Base-by-base conservation (phyloP, 2,888 invertebrate species). In the Noctua janthina region DNA sequence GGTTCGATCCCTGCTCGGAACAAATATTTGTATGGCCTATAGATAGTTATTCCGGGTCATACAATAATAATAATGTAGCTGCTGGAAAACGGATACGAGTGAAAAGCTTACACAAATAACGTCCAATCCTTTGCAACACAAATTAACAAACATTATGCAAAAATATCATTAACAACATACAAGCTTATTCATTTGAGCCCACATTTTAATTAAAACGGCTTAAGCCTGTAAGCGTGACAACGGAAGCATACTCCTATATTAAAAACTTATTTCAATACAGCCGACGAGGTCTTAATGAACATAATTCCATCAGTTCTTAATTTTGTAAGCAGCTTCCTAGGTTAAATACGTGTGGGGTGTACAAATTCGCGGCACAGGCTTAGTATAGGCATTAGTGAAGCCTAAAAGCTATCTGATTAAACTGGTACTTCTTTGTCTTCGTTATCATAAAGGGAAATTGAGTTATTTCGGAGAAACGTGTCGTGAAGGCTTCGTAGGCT, bases 201-300 rank as follows among this genome's bases (percentile, higher is more conserved):
- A 81, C 77, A 76, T 90, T 88, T 90, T 90, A 90, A 90, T 89
- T 85, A 90, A 90, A 83, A 73, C 81, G 75, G 79, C 76, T 78
- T 81, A 86, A 84, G 84, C 78, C 78, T 81, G 74, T 78, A 83
- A 62, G 84, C 84, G 75, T 81, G 85, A 84, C 83, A 85, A 82
- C 70, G 82, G 78, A 73, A 78, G 78, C 62, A 68, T 51, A 84
- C 76, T 71, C 78, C 68, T 88, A 84, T 88, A 89, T 90, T 90
- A 90, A 90, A 90, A 88, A 82, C 69, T 83, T 88, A 71, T 78
- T 83, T 84, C 88, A 69, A 76, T 74, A 74, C 78, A 46, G 78
- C 67, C 81, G 88, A 82, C 85, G 78, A 66, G 75, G 69, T 70
- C 68, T 46, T 76, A 83, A 87, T 89, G 73, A 89, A 84, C 79